These are phyloP conservation scores for Drosophila kohkoa DNA, from an alignment of 1,140 invertebrate species.

Conservation along the genomic window DNA sequence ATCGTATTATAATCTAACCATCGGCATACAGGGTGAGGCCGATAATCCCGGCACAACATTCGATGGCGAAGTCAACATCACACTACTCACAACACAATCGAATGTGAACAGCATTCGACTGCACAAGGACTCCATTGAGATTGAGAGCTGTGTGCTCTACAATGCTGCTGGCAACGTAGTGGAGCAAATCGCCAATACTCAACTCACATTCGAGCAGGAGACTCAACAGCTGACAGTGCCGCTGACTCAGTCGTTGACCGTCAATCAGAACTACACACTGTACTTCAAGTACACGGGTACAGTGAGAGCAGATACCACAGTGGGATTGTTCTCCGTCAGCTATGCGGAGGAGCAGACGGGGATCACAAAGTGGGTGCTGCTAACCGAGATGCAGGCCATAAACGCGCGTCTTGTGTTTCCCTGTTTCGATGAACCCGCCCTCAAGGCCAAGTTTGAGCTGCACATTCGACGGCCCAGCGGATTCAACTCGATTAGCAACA, in stretches of 20 bases:
- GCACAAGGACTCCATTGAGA: slow-evolving; percentile 85
- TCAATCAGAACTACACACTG: slow-evolving; percentile 37
- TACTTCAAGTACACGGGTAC: slow-evolving; percentile 80
- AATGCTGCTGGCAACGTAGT: slow-evolving; percentile 17
- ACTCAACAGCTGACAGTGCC: slow-evolving; percentile 47
- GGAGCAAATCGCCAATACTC: neutral
- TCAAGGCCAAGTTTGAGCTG: slow-evolving; percentile 92
- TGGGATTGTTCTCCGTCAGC: slow-evolving; percentile 86
- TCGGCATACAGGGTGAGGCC: slow-evolving; percentile 85
- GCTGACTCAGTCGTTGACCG: slow-evolving; percentile 5
- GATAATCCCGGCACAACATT: slow-evolving; percentile 86
- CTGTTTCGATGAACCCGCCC: slow-evolving; percentile 94
- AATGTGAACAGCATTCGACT: slow-evolving; percentile 86
- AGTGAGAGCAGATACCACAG: slow-evolving; percentile 83
- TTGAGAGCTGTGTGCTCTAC: slow-evolving; percentile 22
- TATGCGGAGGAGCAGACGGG: slow-evolving; percentile 81
- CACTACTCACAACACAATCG: slow-evolving; percentile 60
- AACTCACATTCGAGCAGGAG: slow-evolving; percentile 16
- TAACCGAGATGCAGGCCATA: slow-evolving; percentile 93
- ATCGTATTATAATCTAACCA: slow-evolving; percentile 87
- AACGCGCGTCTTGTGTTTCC: slow-evolving; percentile 94
- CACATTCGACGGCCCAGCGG: slow-evolving; percentile 86
- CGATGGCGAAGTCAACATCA: slow-evolving; percentile 87
- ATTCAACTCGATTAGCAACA: slow-evolving; percentile 86
- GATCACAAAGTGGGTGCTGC: slow-evolving; percentile 86